Base-by-base conservation (phyloP, 1,140 invertebrate species). In the Sarcophaga peregrina region DNA sequence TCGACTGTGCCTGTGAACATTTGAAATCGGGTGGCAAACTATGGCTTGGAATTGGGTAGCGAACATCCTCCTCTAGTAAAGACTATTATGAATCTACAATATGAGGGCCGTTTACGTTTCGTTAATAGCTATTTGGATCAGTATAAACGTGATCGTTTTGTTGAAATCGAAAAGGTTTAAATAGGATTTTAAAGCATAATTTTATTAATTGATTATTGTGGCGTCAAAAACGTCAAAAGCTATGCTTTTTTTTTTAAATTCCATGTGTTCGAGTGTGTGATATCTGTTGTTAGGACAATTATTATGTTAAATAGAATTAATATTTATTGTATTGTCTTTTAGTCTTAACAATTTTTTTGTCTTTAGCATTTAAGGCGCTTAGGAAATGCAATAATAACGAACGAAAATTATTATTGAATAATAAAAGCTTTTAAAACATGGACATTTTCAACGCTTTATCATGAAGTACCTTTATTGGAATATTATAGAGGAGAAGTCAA, bases 1-100 rank as follows among this genome's bases (percentile, higher is more conserved):
- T 94, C 80, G 90, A 91, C 58, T 91, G 93, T 82, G 91, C 93
- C 10, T 91, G 92, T 17, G 85, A 85, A 15, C 86, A 90, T 68
- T 86, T 94, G 52, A 91, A 91, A 82, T 83, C 90, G 1, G 87
- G 87, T 3, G 93, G 93, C 25, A 87, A 87, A 85, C 86, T 94
- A 20, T 92, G 93, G 86, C 84, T n/a, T 94, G 25, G 94, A 94
- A 88, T 90, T 93, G 15, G 93, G 94, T 86, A 90, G 92, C 9
- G 87, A 87, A 4, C 93, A 94, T 88, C 92, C 92, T 5, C 90
- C 91, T 15, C 84, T 92, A 81, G 91, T 94, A 10, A 83, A 91
- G 84, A 87, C 89, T 11, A 92, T 91, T 84, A 91, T 93, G 80
- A 85, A 91, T 82, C 89, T 92, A 17, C 88, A 92, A 85, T 85